Base-by-base conservation (phyloP, 1,140 invertebrate species). In the Drosophila equinoxialis region DNA sequence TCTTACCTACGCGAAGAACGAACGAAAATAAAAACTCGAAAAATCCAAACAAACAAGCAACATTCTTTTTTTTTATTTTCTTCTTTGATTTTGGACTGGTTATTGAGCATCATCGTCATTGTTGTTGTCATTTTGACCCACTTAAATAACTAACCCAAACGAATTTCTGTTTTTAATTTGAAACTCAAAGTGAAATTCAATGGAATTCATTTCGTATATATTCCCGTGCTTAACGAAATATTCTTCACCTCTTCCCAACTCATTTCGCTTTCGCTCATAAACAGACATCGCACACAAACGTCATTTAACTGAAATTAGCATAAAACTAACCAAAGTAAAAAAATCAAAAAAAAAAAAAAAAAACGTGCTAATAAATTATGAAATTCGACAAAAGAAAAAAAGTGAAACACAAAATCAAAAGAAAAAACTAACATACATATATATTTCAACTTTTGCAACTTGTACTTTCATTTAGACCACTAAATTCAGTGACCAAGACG, bases 301-400 rank as follows among this genome's bases (percentile, higher is more conserved):
- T 81, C 79, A 82, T 82, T 65, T 65, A 45, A 71, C 51, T 41
- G 13, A 83, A 84, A 87, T 89, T 89, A 89, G 58, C 84, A 87
- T 77, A 60, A 68, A 57, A 33, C 7, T 14, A 33, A 30, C 17
- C 23, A 20, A 45, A 14, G 48, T 48, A 48, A 41, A 20, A 57
- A 61, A 62, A 41, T 6, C 30, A 30, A 30, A 30, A 1, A 6
- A 59, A 45, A 58, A 59, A 45, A 58, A 41, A 35, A 41, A 20
- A 54, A 61, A 84, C 86, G 78, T 90, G 87, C 72, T 90, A 90
- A 90, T 83, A 61, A 90, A 80, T 86, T 87, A 89, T 72, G 77
- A 89, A 84, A 89, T 77, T 77, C 57, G 55, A 41, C 23, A 66
- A 76, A 69, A 20, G 17, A 82, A 68, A 51, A 51, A 77, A 83